A percentile compares a stretch with the other conserved stretches of the same genome.
These are phyloP conservation scores for Crotalus viridis DNA, from an alignment of 2,113 vertebrate species.

Conservation along the genomic window DNA sequence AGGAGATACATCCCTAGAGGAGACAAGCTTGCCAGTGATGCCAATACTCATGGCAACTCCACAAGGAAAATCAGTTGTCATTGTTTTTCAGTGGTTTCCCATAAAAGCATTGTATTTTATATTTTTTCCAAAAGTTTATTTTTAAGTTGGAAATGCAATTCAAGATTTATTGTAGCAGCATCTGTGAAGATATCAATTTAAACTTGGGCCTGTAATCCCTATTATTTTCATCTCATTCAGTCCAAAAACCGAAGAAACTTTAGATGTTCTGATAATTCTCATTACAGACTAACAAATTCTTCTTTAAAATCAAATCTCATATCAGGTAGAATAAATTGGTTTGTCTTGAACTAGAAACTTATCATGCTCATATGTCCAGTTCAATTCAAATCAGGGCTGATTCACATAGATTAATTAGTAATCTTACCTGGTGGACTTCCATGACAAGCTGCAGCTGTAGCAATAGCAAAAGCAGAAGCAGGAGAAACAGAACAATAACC, in stretches of 20 bases:
- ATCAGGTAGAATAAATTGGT: background rate
- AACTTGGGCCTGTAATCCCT: background rate
- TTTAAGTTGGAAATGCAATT: background rate
- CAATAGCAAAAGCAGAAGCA: slow-evolving; percentile 95
- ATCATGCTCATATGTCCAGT: background rate
- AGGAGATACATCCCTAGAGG: background rate
- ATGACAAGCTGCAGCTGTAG: slow-evolving; percentile 94
- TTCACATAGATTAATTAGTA: background rate
- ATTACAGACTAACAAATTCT: background rate
- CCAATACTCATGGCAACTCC: background rate
- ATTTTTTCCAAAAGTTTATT: background rate
- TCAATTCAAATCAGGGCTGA: background rate
- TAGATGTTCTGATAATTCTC: background rate
- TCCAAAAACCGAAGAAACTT: background rate
- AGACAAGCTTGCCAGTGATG: background rate
- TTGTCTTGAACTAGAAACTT: background rate
- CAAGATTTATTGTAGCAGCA: background rate
- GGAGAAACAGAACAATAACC: slow-evolving; percentile 90
- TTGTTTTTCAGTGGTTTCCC: background rate
- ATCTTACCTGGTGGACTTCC: slow-evolving; percentile 86
- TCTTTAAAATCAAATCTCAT: background rate
- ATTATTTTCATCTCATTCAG: background rate
- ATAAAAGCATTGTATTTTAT: background rate
- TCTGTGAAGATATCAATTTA: background rate
- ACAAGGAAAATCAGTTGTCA: background rate